Percentiles rank a stretch among this genome's conserved stretches.
phyloP scores from a whole-genome alignment of 2,113 vertebrate genomes.

The Chunga burmeisteri region DNA sequence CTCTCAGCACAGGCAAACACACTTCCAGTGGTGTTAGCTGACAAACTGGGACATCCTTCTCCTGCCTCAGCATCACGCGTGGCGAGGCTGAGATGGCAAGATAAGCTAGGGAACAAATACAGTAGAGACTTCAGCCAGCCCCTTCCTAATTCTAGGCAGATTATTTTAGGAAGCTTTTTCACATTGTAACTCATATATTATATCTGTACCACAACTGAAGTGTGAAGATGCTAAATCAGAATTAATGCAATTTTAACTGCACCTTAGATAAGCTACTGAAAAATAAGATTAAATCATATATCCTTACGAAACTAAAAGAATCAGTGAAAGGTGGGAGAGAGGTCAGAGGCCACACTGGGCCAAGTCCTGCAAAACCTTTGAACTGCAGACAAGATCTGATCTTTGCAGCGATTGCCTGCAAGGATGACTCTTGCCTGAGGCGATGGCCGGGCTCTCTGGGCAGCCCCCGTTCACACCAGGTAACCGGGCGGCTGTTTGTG shows the following conservation, averaged over 20 bases:
- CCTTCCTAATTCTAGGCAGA: slow-evolving; percentile 31
- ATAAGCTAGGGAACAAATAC: neutral
- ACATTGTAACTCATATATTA: slow-evolving; percentile 57
- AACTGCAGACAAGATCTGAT: neutral
- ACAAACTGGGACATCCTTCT: neutral
- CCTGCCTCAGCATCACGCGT: neutral
- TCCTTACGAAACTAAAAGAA: slow-evolving; percentile 40
- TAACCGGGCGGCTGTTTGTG: neutral
- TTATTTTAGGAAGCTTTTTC: slow-evolving; percentile 55
- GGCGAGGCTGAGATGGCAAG: slow-evolving; percentile 15
- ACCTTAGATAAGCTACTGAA: slow-evolving; percentile 69
- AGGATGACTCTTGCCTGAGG: neutral
- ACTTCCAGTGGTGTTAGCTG: neutral
- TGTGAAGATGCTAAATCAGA: slow-evolving; percentile 36
- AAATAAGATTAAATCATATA: slow-evolving; percentile 55
- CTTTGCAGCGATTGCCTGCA: neutral
- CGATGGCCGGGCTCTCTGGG: neutral
- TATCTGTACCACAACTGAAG: slow-evolving; percentile 59
- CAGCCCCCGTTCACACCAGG: neutral
- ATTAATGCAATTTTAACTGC: slow-evolving; percentile 58
- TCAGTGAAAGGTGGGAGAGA: neutral
- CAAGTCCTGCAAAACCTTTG: neutral
- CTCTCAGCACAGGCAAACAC: slow-evolving; percentile 44
- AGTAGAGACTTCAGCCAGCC: slow-evolving; percentile 28
- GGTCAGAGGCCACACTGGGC: neutral